Base-by-base conservation (phyloP, 2,113 vertebrate species). In the Aphelocoma coerulescens region DNA sequence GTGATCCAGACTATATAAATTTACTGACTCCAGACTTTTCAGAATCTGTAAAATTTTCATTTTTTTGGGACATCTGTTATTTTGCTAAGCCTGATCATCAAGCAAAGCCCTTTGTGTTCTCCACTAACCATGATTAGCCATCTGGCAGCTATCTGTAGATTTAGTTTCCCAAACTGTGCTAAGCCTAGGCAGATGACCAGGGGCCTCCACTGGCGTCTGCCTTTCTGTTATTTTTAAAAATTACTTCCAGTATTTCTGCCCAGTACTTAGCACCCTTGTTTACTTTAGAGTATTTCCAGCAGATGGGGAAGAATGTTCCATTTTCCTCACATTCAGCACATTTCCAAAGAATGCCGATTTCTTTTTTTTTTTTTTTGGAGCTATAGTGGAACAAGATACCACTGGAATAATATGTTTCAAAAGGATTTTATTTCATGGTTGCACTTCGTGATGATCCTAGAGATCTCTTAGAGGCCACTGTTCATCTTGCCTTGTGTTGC, bases 201-300 rank as follows among this genome's bases (percentile, higher is more conserved):
- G 54, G 82, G 89, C 82, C 83, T 94, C 51, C 61, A 65, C 18
- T 78, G 87, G 80, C 4, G 2, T 89, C 95, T 97, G 67, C 37
- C 54, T 88, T 97, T 93, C 77, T 96, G 94, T 95, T 95, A 77
- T 96, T 94, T 93, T 94, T 22, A 95, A 96, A 92, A 89, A 89
- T 91, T 77, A 76, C 88, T 96, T 96, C 91, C 95, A 94, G 93
- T 95, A 96, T 95, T 93, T 96, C 88, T 95, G 80, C 90, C 94
- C 95, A 92, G 49, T 76, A 62, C 73, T 96, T 94, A 80, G 78
- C 84, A 93, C 85, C 84, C 62, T 94, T 95, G 89, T 95, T 96
- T 93, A 93, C 80, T 95, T 93, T 94, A 93, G 89, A 83, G 67
- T 87, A 93, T 94, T 96, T 96, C 88, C 82, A 93, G 93, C 46